A percentile compares a stretch with the other conserved stretches of the same genome.
These are phyloP conservation scores for Prenolepis imparis DNA, from an alignment of 2,888 invertebrate genomes.

Conservation along the genomic window DNA sequence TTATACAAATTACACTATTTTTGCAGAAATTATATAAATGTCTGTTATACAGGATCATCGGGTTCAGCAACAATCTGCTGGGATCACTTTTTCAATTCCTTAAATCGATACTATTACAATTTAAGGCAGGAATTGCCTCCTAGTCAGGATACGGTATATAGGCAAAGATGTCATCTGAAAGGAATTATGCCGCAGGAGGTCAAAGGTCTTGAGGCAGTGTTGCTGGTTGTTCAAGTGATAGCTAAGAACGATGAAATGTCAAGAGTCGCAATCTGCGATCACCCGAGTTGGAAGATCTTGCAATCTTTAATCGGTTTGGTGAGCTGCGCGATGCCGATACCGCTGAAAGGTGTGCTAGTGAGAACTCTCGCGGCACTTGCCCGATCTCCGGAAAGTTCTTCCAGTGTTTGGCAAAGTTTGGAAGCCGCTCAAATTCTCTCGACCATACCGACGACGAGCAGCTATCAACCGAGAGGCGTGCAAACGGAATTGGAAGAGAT, in stretches of 20 bases:
- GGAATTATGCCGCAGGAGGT: conserved; percentile 93
- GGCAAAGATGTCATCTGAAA: conserved; percentile 87
- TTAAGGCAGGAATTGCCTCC: conserved; percentile 91
- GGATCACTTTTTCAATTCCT: conserved; percentile 94
- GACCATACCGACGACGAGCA: conserved; percentile 89
- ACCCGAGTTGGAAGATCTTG: conserved; percentile 95
- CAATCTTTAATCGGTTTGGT: conserved; percentile 93
- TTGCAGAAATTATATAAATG: background rate
- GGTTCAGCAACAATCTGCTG: conserved; percentile 90
- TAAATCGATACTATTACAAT: conserved; percentile 91
- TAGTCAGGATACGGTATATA: conserved; percentile 89
- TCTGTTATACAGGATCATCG: conserved; percentile 78
- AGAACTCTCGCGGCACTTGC: conserved; percentile 92
- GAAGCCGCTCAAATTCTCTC: conserved; percentile 94
- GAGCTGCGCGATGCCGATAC: conserved; percentile 94
- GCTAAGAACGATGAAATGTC: conserved; percentile 94
- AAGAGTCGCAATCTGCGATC: conserved; percentile 94
- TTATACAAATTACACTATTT: background rate
- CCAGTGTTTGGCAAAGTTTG: conserved; percentile 94
- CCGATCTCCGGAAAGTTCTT: conserved; percentile 92
- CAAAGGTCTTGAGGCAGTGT: conserved; percentile 94
- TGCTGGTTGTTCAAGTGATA: conserved; percentile 92
- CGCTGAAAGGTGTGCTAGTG: conserved; percentile 95
- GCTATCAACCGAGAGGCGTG: conserved; percentile 90
- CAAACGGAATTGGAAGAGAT: conserved; percentile 96